phyloP scores from a whole-genome alignment of 2,797 vertebrate genomes.

The Bradypodion ventrale region DNA sequence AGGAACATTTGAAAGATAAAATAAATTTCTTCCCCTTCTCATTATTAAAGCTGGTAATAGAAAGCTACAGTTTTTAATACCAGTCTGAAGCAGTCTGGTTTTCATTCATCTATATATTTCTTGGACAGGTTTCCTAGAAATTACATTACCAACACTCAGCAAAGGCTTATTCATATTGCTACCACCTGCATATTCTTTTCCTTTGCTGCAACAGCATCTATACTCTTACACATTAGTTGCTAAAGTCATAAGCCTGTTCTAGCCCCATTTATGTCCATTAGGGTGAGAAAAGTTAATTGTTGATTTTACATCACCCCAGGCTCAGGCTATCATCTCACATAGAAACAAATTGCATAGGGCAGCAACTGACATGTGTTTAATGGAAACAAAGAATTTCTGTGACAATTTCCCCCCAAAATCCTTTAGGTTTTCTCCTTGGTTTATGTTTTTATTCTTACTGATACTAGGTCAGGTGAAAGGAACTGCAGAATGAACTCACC shows the following conservation, averaged over 20 bases:
- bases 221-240: background rate
- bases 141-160: background rate
- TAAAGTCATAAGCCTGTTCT: background rate
- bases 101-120: background rate
- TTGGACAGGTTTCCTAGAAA: background rate
- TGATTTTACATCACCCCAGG: constrained; percentile 5
- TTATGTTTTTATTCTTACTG: constrained; percentile 28
- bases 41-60: too few species aligned
- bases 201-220: background rate
- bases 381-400: constrained; percentile 16
- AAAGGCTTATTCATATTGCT: background rate
- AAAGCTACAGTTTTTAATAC: background rate
- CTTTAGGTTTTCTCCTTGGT: background rate
- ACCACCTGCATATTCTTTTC: background rate
- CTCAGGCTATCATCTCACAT: constrained; percentile 11
- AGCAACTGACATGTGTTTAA: constrained; percentile 22
- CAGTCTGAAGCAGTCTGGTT: background rate
- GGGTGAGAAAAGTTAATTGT: constrained; percentile 10
- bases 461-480: too few species aligned
- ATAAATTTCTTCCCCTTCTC: too few species aligned
- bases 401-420: constrained; percentile 1
- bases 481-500: too few species aligned
- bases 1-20: too few species aligned
- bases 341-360: constrained; percentile 29
- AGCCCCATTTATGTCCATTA: background rate